These are phyloP conservation scores for Stichopus chloronotus DNA, from an alignment of 35 echinoderm and acorn worm species.

Conservation along the genomic window DNA sequence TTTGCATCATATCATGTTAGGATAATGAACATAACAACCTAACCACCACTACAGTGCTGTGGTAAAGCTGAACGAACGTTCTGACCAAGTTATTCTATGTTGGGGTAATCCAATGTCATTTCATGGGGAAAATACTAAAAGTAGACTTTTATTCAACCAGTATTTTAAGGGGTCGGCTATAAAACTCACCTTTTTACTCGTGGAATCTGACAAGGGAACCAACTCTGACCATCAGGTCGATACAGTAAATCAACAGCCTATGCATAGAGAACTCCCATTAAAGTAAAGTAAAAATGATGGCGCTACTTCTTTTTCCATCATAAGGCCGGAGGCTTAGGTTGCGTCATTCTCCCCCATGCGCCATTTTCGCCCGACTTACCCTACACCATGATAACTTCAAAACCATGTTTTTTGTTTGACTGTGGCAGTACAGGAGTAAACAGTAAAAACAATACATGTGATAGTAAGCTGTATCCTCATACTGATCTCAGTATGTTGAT, in stretches of 20 bases:
- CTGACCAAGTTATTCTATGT: slow-evolving; percentile 49
- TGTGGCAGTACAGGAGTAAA: no score
- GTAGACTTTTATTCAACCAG: slow-evolving; percentile 20
- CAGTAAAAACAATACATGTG: no score
- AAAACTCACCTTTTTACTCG: slow-evolving; percentile 50
- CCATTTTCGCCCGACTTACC: slow-evolving; percentile 51
- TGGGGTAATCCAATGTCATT: slow-evolving; percentile 53
- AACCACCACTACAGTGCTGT: slow-evolving; percentile 53
- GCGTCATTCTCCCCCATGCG: slow-evolving; percentile 49
- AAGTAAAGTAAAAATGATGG: slow-evolving; percentile 55
- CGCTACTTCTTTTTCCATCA: slow-evolving; percentile 41
- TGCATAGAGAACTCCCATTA: neutral
- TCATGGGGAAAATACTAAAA: slow-evolving; percentile 45
- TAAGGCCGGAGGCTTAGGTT: slow-evolving; percentile 45
- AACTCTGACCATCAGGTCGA: neutral
- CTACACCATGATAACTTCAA: no score
- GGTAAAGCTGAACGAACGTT: slow-evolving; percentile 51
- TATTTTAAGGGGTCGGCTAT: no score
- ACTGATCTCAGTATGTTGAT: no score
- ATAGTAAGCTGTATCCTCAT: no score
- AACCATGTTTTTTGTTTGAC: no score
- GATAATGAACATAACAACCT: slow-evolving; percentile 49
- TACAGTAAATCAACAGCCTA: slow-evolving; percentile 1
- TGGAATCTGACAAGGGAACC: slow-evolving; percentile 2
- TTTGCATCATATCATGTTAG: slow-evolving; percentile 49